Evolutionary conservation across 2,113 vertebrate genomes (phyloP).

Genomic region (Paralichthys olivaceus): DNA sequence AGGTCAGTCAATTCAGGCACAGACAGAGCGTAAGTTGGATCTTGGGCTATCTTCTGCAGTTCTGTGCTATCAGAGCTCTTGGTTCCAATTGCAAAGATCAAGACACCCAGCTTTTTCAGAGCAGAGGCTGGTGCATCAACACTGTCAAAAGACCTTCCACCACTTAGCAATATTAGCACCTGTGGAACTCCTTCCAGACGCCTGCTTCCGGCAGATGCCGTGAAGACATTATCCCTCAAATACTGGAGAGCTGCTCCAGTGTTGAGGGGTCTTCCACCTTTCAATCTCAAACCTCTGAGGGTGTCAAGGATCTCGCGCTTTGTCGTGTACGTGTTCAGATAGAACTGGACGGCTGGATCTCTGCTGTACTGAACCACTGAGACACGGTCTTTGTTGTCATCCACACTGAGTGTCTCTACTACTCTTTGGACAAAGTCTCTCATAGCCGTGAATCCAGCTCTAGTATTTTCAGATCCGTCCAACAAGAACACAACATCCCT

Average conservation of each 20-base stretch:
- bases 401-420: conserved; percentile 65
- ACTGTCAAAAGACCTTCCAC: conserved; percentile 61
- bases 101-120: conserved; percentile 57
- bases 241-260: conserved; percentile 82
- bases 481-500: conserved; percentile 74
- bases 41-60: conserved; percentile 41
- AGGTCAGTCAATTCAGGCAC: conserved; percentile 79
- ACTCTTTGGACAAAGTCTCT: conserved; percentile 58
- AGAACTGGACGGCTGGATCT: conserved; percentile 44
- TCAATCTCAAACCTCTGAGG: conserved; percentile 40
- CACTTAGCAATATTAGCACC: conserved; percentile 73
- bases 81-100: conserved; percentile 45
- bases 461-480: conserved; percentile 51
- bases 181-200: conserved; percentile 82
- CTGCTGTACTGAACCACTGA: conserved; percentile 63
- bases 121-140: conserved; percentile 52
- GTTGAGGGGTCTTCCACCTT: conserved; percentile 75
- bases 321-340: conserved; percentile 53
- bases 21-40: conserved; percentile 33
- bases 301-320: conserved; percentile 17
- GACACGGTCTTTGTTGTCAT: conserved; percentile 51
- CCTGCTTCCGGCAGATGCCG: conserved; percentile 70
- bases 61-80: conserved; percentile 63
- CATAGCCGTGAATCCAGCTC: conserved; percentile 45
- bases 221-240: conserved; percentile 22